Evolutionary conservation across 1,140 invertebrate genomes (phyloP).

Genomic region (Caerostris extrusa): DNA sequence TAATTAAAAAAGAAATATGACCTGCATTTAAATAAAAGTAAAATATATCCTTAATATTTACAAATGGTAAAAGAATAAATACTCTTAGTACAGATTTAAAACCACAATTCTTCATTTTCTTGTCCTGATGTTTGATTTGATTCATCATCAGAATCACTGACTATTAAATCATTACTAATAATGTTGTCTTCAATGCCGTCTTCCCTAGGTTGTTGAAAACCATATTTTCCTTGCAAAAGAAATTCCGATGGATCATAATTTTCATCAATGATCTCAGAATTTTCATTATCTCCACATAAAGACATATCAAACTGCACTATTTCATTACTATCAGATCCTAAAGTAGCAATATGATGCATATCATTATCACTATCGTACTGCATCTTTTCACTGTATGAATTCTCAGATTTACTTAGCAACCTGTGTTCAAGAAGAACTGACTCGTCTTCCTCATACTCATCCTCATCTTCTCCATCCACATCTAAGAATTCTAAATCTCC

Average conservation of each 20-base stretch:
- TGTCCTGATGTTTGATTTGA: constrained; percentile 80
- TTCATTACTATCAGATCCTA: not conserved
- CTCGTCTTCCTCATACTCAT: constrained; percentile 38
- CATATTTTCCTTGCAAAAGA: constrained; percentile 84
- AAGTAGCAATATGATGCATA: constrained; percentile 37
- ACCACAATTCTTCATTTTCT: constrained; percentile 83
- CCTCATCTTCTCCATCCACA: constrained; percentile 59
- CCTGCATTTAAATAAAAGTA: too few relatives aligned
- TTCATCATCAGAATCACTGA: constrained; percentile 91
- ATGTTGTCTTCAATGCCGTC: constrained; percentile 63
- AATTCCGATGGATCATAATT: constrained; percentile 94
- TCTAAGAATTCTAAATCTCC: constrained; percentile 66
- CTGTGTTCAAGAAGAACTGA: constrained; percentile 34
- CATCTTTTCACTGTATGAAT: constrained; percentile 37
- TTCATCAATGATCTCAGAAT: constrained; percentile 90
- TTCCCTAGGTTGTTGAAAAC: constrained; percentile 80
- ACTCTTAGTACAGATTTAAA: constrained; percentile 80
- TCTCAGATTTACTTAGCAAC: constrained; percentile 22
- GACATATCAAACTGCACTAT: constrained; percentile 56
- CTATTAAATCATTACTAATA: constrained; percentile 88
- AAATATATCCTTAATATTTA: too few relatives aligned
- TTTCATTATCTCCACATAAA: constrained; percentile 80
- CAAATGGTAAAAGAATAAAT: not conserved
- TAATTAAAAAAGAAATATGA: too few relatives aligned
- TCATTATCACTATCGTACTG: constrained; percentile 64